These are phyloP conservation scores for Oostethus manadensis DNA, from an alignment of 2,113 vertebrate genomes.

Conservation along the genomic window DNA sequence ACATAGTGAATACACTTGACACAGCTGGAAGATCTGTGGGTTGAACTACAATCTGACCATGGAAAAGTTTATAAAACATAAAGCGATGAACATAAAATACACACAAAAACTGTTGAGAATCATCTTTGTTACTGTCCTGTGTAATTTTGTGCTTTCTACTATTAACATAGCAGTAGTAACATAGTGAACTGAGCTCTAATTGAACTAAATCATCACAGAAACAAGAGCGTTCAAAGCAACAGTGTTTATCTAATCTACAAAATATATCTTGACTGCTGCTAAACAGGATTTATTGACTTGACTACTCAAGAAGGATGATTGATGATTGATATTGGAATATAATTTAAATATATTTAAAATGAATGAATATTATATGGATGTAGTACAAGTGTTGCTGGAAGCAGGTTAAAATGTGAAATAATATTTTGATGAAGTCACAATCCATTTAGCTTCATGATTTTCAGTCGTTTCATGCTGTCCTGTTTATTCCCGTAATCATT, in stretches of 20 bases:
- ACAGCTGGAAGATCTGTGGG: conserved; percentile 21
- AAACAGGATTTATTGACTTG: conserved; percentile 42
- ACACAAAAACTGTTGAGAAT: conserved; percentile 24
- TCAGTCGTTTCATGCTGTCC: conserved; percentile 30
- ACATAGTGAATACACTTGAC: conserved; percentile 22
- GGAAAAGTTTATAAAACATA: conserved; percentile 16
- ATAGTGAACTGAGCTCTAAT: conserved; percentile 37
- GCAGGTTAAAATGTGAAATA: conserved; percentile 34
- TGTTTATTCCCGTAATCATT: conserved; percentile 30
- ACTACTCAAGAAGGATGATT: conserved; percentile 25
- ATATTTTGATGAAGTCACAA: conserved; percentile 31
- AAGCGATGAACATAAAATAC: not conserved
- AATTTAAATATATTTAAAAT: conserved; percentile 26
- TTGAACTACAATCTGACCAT: conserved; percentile 36
- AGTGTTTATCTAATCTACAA: conserved; percentile 28
- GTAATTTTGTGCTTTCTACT: conserved; percentile 38
- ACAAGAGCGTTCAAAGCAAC: conserved; percentile 17
- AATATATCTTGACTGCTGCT: conserved; percentile 27
- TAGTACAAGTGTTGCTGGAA: conserved; percentile 23
- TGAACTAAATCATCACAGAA: conserved; percentile 35
- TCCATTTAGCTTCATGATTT: conserved; percentile 10
- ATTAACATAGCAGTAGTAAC: conserved; percentile 26
- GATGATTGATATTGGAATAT: conserved; percentile 27
- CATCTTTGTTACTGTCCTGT: conserved; percentile 33
- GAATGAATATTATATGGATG: conserved; percentile 27